Base-by-base conservation (phyloP, 1,140 invertebrate species). In the Forficula auricularia region DNA sequence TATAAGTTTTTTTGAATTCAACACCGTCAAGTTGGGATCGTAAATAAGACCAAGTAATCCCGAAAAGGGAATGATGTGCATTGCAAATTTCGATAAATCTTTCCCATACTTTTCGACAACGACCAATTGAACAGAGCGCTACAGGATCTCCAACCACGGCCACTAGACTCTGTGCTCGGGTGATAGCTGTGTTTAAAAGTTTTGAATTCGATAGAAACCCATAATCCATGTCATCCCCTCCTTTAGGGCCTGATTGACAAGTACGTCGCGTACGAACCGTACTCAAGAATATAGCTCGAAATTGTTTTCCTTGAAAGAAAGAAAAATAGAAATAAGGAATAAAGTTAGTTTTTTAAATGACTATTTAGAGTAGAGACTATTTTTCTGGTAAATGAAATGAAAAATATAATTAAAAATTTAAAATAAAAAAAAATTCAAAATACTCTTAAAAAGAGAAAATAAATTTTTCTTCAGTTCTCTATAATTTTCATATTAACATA, bases 121-220 rank as follows among this genome's bases (percentile, higher is more conserved):
- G 72, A 14, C 85, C 85, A 32, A 86, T 72, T 0, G 84, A 81
- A 48, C 83, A 83, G 0, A 90, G 60, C 1, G 84, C 82, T 0
- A 89, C 71, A 0, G 86, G 85, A 64, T 90, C 86, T 1, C 86
- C 86, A 3, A 90, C 81, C 6, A 88, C 82, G 1, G 81, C 82
- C 0, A 91, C 82, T n/a, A 89, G 55, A 50, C 79, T 83, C 58
- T 85, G 83, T 0, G 85, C 85, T 42, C 86, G 63, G 0, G 86
- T 90, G 6, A 91, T 77, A 0, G 85, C 85, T 0, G 86, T 88
- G 53, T 88, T 91, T 1, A 91, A 56, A 1, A 91, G 63, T 52
- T 86, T 80, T 1, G 79, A 75, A 62, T 88, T 86, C 2, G 82
- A 86, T 12, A 91, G 56, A 55, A 90, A 89, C 0, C 86, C 85